Conservation (phyloP, 2,113 vertebrate genomes). For the Climacteris rufus region DNA sequence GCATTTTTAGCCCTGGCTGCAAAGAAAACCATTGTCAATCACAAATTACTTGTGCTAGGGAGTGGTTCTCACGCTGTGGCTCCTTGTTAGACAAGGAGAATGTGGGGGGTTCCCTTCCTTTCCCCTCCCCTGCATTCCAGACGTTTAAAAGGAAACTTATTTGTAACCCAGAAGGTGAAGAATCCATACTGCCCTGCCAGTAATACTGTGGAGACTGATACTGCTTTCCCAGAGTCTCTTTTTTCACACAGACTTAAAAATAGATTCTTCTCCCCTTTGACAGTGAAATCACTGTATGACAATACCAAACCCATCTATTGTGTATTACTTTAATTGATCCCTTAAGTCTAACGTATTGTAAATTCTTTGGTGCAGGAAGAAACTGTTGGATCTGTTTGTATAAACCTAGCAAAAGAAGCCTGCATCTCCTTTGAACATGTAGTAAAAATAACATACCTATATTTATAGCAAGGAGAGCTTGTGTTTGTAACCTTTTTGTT, state of each 20-base stretch:
- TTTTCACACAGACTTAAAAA: not conserved
- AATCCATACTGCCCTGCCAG: not conserved
- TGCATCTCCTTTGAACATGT: not conserved
- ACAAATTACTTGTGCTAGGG: not conserved
- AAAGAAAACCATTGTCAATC: constrained; percentile 31
- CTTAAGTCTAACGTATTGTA: not conserved
- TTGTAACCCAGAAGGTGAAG: constrained; percentile 8
- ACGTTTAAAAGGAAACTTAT: not conserved
- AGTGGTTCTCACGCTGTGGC: constrained; percentile 26
- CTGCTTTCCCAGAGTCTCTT: not conserved
- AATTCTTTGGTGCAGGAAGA: not conserved
- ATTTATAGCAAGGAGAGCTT: not conserved
- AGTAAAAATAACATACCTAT: not conserved
- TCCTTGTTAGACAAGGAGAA: constrained; percentile 24
- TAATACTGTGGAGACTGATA: not conserved
- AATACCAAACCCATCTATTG: not conserved
- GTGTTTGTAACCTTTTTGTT: not conserved
- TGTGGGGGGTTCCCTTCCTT: constrained; percentile 2
- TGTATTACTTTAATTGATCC: not conserved
- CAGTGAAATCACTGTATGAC: not conserved
- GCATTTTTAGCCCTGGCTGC: constrained; percentile 22
- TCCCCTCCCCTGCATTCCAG: constrained; percentile 27
- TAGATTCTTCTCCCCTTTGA: not conserved
- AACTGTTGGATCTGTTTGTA: not conserved
- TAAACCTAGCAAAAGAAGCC: not conserved